Conservation (phyloP, 2,888 invertebrate genomes). For the Drepana falcataria region DNA sequence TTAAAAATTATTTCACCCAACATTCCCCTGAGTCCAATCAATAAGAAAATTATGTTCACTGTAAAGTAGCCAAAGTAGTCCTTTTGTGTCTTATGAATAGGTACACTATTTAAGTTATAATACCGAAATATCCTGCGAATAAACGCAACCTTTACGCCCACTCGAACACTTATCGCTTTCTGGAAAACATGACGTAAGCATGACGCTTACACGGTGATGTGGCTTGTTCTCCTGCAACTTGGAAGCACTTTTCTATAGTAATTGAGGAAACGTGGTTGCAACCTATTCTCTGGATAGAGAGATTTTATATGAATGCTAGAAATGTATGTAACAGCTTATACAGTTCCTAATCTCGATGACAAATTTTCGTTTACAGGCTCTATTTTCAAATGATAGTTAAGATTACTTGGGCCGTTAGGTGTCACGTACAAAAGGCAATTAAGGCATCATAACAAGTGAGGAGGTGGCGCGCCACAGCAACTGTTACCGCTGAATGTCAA, state of each 20-base stretch:
- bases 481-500: slow-evolving; percentile 46
- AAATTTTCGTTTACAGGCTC: slow-evolving; percentile 13
- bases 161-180: neutral
- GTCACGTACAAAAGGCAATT: slow-evolving; percentile 36
- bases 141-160: neutral
- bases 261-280: too few relatives aligned
- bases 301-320: too few relatives aligned
- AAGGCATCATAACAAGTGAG: slow-evolving; percentile 34
- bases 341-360: neutral
- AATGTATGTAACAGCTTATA: too few relatives aligned
- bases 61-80: too few relatives aligned
- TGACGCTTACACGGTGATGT: neutral
- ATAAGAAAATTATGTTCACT: too few relatives aligned
- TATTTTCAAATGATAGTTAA: neutral
- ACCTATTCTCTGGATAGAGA: too few relatives aligned
- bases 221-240: neutral
- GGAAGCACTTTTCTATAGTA: neutral
- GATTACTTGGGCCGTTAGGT: slow-evolving; percentile 7
- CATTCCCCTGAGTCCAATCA: too few relatives aligned
- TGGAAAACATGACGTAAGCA: neutral
- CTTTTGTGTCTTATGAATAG: neutral
- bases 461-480: slow-evolving; percentile 21
- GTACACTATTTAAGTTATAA: neutral
- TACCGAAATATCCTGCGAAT: neutral
- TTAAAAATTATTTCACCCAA: too few relatives aligned